Percentiles rank a stretch among this genome's conserved stretches.
Conservation (phyloP, 2,113 vertebrate species). For the Micronycteris hirsuta region DNA sequence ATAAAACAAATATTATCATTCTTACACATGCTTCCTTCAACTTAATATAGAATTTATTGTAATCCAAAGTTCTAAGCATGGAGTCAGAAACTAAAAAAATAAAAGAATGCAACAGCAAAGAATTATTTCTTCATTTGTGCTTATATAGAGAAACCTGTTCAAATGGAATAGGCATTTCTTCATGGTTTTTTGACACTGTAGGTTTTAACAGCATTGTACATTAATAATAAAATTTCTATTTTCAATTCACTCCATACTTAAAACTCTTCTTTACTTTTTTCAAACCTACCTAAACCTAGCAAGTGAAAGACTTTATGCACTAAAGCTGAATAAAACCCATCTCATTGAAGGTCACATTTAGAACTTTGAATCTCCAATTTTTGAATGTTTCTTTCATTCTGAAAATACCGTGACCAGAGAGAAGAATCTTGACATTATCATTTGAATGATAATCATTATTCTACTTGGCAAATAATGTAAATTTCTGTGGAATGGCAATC, state of each 20-base stretch:
- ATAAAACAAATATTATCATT: background rate
- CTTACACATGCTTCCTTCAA: background rate
- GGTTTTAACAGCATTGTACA: conserved; percentile 17
- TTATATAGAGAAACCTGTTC: background rate
- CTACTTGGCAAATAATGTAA: conserved; percentile 54
- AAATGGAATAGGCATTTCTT: background rate
- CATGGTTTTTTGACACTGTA: background rate
- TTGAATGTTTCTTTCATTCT: conserved; percentile 52
- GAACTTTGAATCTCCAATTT: background rate
- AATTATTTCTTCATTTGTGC: background rate
- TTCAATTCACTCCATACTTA: conserved; percentile 53
- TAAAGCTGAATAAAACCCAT: conserved; percentile 35
- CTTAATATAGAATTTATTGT: background rate
- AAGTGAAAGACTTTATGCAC: conserved; percentile 22
- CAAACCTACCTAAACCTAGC: background rate
- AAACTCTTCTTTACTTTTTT: conserved; percentile 36
- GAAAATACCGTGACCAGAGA: background rate
- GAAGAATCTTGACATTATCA: conserved; percentile 51
- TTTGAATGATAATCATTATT: conserved; percentile 52
- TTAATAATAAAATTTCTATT: background rate
- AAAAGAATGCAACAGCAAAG: background rate
- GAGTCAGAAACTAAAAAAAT: background rate
- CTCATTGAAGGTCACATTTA: conserved; percentile 58
- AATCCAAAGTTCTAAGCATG: background rate
- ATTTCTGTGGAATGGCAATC: background rate